A percentile compares a stretch with the other conserved stretches of the same genome.
Conservation (phyloP, 2,888 invertebrate species). For the Dioctria rufipes region DNA sequence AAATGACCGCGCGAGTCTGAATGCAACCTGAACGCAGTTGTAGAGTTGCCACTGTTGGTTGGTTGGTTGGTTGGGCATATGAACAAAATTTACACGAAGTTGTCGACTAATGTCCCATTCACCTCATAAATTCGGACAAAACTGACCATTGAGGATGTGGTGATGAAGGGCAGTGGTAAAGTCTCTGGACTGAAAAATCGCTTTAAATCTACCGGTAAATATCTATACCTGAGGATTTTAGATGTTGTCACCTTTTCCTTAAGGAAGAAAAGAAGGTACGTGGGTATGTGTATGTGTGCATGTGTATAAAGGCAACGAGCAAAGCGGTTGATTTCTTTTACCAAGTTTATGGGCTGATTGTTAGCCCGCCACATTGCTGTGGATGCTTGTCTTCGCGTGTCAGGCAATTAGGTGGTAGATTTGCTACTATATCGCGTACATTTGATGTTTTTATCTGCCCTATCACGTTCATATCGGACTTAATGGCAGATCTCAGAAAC, state of each 20-base stretch:
- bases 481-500: slow-evolving; percentile 22
- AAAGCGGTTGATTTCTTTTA: slow-evolving; percentile 46
- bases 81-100: slow-evolving; percentile 54
- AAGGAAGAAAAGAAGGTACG: slow-evolving; percentile 24
- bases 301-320: not conserved
- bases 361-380: slow-evolving; percentile 19
- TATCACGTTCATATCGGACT: slow-evolving; percentile 38
- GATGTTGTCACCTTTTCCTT: slow-evolving; percentile 49
- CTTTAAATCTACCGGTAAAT: slow-evolving; percentile 50
- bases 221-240: not conserved
- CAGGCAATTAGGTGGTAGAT: slow-evolving; percentile 59
- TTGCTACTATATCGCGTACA: slow-evolving; percentile 55
- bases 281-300: not conserved
- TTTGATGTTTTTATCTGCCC: slow-evolving; percentile 58
- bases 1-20: not conserved
- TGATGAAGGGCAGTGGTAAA: slow-evolving; percentile 45
- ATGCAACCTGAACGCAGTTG: not conserved
- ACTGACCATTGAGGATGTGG: slow-evolving; percentile 33
- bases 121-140: slow-evolving; percentile 58
- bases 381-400: slow-evolving; percentile 53
- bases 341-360: slow-evolving; percentile 55
- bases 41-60: not conserved
- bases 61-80: slow-evolving; percentile 4
- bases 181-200: slow-evolving; percentile 7
- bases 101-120: slow-evolving; percentile 57